Percentiles rank a stretch among this genome's conserved stretches.
phyloP scores from a whole-genome alignment of 1,140 invertebrate genomes.

The Dendrolimus punctatus region DNA sequence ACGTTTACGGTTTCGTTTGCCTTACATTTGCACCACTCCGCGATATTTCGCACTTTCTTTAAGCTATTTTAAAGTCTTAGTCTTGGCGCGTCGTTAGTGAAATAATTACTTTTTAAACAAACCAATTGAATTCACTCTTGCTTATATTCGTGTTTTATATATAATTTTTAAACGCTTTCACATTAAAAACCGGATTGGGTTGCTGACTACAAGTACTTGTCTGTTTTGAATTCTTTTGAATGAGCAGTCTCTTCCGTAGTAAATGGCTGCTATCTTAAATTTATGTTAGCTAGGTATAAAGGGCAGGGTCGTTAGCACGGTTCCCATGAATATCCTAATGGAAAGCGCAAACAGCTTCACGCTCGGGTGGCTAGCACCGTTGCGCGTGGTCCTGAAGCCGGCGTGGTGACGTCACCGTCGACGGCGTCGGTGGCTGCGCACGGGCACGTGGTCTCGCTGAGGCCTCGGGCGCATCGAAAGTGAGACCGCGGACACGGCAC shows the following conservation, averaged over 20 bases:
- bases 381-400: slow-evolving; percentile 29
- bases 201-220: too few species aligned
- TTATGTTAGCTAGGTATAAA: slow-evolving; percentile 13
- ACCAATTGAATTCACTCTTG: too few species aligned
- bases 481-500: slow-evolving; percentile 43
- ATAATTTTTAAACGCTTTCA: too few species aligned
- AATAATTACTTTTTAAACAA: too few species aligned
- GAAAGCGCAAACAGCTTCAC: slow-evolving; percentile 49
- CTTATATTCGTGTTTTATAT: too few species aligned
- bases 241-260: too few species aligned
- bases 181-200: too few species aligned
- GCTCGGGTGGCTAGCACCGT: slow-evolving; percentile 38
- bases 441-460: slow-evolving; percentile 55
- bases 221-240: too few species aligned
- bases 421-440: slow-evolving; percentile 30
- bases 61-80: background rate
- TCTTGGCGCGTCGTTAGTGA: too few species aligned
- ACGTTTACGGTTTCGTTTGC: slow-evolving; percentile 14
- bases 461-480: slow-evolving; percentile 66
- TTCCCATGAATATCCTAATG: slow-evolving; percentile 51
- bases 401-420: slow-evolving; percentile 49
- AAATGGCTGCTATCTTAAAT: background rate
- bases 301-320: slow-evolving; percentile 26
- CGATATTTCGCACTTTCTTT: slow-evolving; percentile 58
- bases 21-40: slow-evolving; percentile 30